A percentile compares a stretch with the other conserved stretches of the same genome.
These are phyloP conservation scores for Papilio helenus DNA, from an alignment of 1,140 invertebrate species.

Conservation along the genomic window DNA sequence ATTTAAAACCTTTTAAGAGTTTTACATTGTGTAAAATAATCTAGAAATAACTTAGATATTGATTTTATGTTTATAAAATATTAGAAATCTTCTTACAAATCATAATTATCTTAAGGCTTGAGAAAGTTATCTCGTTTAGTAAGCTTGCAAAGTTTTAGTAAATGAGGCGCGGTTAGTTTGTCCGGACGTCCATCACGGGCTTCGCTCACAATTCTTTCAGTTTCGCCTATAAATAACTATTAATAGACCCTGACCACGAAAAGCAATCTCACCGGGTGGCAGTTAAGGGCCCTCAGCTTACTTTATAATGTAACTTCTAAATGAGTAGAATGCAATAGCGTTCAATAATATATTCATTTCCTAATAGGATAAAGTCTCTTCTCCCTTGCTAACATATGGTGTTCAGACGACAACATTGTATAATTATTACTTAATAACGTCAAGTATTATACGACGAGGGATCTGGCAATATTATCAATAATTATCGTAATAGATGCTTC, in stretches of 20 bases:
- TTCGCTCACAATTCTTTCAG: slow-evolving; percentile 44
- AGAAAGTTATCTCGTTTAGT: neutral
- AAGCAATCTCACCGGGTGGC: slow-evolving; percentile 75
- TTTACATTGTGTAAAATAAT: neutral
- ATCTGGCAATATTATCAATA: slow-evolving; percentile 40
- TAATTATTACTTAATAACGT: slow-evolving; percentile 61
- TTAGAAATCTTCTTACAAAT: neutral
- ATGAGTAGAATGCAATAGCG: slow-evolving; percentile 44
- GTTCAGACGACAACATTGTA: slow-evolving; percentile 52
- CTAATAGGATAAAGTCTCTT: slow-evolving; percentile 11
- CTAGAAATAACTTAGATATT: neutral
- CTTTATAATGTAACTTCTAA: slow-evolving; percentile 77
- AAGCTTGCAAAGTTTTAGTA: neutral
- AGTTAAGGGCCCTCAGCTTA: slow-evolving; percentile 71
- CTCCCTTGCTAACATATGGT: neutral
- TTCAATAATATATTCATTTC: neutral
- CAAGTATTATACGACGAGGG: slow-evolving; percentile 48
- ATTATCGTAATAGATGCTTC: slow-evolving; percentile 14
- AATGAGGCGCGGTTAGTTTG: neutral
- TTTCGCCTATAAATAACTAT: slow-evolving; percentile 54
- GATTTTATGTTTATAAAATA: neutral
- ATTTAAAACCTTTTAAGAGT: neutral
- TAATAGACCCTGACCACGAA: slow-evolving; percentile 65
- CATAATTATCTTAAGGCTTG: neutral
- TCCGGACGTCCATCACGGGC: slow-evolving; percentile 16